Percentiles rank a stretch among this genome's conserved stretches.
These are phyloP conservation scores for Psittacula cyanocephala DNA, from an alignment of 2,113 vertebrate genomes.

Conservation along the genomic window DNA sequence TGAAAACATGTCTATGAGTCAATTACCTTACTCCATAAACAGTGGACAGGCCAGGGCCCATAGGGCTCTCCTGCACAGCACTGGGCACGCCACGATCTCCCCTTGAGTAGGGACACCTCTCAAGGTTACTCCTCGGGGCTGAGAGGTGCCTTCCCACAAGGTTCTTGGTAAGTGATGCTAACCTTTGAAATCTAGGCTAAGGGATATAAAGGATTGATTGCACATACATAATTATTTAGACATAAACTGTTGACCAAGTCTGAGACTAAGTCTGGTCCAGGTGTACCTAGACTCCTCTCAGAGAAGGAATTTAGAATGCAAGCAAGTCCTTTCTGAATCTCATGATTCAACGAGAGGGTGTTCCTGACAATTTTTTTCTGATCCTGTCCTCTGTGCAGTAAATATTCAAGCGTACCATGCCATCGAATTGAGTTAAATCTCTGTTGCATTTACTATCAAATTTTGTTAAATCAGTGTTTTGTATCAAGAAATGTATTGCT, in stretches of 20 bases:
- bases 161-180: not conserved
- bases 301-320: not conserved
- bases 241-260: not conserved
- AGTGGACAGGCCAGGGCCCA: not conserved
- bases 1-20: not conserved
- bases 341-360: not conserved
- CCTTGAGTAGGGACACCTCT: not conserved
- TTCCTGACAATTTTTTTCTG: no score
- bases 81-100: not conserved
- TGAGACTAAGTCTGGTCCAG: not conserved
- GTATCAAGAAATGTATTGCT: not conserved
- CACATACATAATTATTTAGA: not conserved
- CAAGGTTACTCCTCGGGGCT: not conserved
- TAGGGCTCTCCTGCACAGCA: not conserved
- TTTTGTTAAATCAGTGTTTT: not conserved
- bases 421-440: not conserved
- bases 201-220: not conserved
- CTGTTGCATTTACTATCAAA: not conserved
- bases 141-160: not conserved
- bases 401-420: not conserved
- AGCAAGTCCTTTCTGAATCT: not conserved
- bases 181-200: not conserved
- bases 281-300: not conserved
- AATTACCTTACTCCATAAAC: not conserved
- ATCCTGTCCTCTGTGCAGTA: not conserved